Percentiles rank a stretch among this genome's conserved stretches.
Evolutionary conservation across 2,888 invertebrate genomes (phyloP).

Genomic region (Frankliniella fusca): DNA sequence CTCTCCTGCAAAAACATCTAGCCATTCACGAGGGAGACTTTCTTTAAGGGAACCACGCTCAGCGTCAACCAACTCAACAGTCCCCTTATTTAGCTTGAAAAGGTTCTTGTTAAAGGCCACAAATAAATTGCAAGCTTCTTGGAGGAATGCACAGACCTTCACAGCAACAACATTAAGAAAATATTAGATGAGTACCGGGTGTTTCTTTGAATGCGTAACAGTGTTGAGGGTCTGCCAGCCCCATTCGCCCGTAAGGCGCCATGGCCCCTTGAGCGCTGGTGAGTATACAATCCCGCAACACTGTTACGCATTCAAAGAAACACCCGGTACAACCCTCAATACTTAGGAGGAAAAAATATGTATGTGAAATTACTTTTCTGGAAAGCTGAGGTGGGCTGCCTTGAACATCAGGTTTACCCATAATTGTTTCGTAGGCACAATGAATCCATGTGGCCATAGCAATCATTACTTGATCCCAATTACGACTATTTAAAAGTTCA

Average conservation of each 20-base stretch:
- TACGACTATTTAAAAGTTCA: not conserved
- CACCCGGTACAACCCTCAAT: not conserved
- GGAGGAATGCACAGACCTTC: not conserved
- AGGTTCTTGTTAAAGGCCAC: not conserved
- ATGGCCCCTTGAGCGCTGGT: too few relatives aligned
- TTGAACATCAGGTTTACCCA: not conserved
- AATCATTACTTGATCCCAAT: slow-evolving; percentile 17
- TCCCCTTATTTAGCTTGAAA: not conserved
- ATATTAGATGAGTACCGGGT: not conserved
- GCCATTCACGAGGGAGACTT: not conserved
- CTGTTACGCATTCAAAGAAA: too few relatives aligned
- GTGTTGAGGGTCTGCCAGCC: too few relatives aligned
- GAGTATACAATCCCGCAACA: too few relatives aligned
- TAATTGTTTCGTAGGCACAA: not conserved
- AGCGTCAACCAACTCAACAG: not conserved
- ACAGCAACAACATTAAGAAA: not conserved
- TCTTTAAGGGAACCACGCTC: not conserved
- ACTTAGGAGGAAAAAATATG: not conserved
- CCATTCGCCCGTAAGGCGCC: too few relatives aligned
- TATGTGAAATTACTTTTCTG: not conserved
- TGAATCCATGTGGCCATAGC: slow-evolving; percentile 9
- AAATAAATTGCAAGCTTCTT: slow-evolving; percentile 1
- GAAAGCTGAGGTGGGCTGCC: not conserved
- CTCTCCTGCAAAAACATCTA: not conserved
- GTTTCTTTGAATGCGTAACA: too few relatives aligned